A percentile compares a stretch with the other conserved stretches of the same genome.
Conservation (phyloP, 64 coral and sea anemone genomes). For the Actinia equina region DNA sequence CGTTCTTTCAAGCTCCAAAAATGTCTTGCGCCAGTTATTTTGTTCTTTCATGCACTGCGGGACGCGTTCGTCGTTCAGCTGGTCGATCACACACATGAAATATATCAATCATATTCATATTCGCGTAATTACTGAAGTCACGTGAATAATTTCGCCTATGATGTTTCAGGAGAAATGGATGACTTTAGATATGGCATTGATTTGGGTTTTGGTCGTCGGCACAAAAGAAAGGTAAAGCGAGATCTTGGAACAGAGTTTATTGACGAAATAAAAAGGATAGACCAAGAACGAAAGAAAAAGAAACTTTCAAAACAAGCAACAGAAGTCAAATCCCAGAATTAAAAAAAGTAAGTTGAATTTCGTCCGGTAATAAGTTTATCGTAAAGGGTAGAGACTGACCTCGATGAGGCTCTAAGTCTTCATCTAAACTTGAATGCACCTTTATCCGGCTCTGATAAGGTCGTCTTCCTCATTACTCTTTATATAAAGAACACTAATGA, state of each 20-base stretch:
- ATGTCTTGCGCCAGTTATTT: too few relatives aligned
- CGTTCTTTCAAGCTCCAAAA: too few relatives aligned
- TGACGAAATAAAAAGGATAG: not conserved
- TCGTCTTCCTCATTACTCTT: too few relatives aligned
- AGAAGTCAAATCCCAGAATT: not conserved
- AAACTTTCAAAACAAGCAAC: not conserved
- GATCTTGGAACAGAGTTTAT: not conserved
- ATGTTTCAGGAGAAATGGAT: not conserved
- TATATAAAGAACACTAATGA: too few relatives aligned
- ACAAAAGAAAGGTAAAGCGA: not conserved
- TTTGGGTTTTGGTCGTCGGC: not conserved
- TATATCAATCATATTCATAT: not conserved
- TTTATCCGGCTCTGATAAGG: too few relatives aligned
- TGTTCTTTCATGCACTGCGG: too few relatives aligned
- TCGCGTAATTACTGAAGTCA: not conserved
- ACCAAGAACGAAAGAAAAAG: not conserved
- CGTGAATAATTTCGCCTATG: not conserved
- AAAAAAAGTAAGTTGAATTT: not conserved
- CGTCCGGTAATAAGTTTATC: too few relatives aligned
- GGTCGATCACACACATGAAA: not conserved
- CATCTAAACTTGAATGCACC: too few relatives aligned
- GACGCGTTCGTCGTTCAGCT: too few relatives aligned
- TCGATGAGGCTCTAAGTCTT: too few relatives aligned
- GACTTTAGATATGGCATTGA: constrained; percentile 1
- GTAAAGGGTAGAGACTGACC: too few relatives aligned